Evolutionary conservation across 1,140 invertebrate genomes (phyloP).

Genomic region (Thereuonema tuberculata): DNA sequence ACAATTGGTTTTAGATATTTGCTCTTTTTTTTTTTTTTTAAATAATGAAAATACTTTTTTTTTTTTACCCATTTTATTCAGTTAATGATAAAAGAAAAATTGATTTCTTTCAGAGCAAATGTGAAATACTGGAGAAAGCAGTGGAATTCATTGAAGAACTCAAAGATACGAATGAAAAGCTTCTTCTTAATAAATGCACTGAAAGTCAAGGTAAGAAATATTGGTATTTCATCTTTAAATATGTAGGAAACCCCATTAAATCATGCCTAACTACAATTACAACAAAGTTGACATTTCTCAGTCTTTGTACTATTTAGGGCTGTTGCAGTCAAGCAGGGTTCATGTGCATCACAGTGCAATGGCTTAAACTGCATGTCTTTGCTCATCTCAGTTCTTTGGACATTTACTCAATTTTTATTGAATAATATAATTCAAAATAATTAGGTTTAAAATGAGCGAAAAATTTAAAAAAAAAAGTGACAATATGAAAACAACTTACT

Average conservation of each 20-base stretch:
- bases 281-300: neutral
- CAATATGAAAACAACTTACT: too few relatives aligned
- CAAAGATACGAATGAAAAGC: slow-evolving; percentile 24
- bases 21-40: neutral
- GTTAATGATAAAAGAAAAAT: too few relatives aligned
- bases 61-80: slow-evolving; percentile 4
- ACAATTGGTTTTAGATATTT: too few relatives aligned
- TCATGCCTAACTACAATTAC: neutral
- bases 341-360: too few relatives aligned
- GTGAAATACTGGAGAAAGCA: slow-evolving; percentile 29
- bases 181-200: slow-evolving; percentile 21
- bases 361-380: too few relatives aligned
- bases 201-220: slow-evolving; percentile 21
- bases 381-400: too few relatives aligned
- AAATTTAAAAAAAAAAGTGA: too few relatives aligned
- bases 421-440: too few relatives aligned
- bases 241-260: neutral
- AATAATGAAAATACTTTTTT: neutral
- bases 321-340: neutral
- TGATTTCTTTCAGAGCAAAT: slow-evolving; percentile 31
- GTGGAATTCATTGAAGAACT: slow-evolving; percentile 27
- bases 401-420: too few relatives aligned
- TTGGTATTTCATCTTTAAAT: neutral
- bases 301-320: neutral
- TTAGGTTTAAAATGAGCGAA: too few relatives aligned